phyloP scores from a whole-genome alignment of 2,888 invertebrate genomes.

The Volucella zonaria region DNA sequence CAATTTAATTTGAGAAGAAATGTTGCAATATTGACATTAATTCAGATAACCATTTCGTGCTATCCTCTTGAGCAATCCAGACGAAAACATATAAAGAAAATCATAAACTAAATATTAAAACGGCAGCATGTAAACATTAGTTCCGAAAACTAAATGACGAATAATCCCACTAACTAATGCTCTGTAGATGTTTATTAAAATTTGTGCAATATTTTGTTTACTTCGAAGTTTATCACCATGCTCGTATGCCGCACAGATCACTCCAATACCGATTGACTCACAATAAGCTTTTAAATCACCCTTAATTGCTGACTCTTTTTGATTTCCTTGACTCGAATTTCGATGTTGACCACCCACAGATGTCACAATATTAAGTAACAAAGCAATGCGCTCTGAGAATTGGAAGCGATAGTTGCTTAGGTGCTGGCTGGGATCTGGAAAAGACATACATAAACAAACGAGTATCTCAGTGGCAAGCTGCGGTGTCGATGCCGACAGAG shows the following conservation, averaged over 20 bases:
- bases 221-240: constrained; percentile 13
- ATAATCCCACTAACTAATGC: constrained; percentile 10
- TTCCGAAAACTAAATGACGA: constrained; percentile 3
- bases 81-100: too few relatives aligned
- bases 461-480: neutral
- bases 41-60: too few relatives aligned
- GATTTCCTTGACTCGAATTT: constrained; percentile 42
- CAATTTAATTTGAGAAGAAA: too few relatives aligned
- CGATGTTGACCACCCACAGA: constrained; percentile 50
- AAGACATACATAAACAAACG: neutral
- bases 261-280: neutral
- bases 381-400: constrained; percentile 45
- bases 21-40: too few relatives aligned
- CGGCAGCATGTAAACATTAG: neutral
- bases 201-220: constrained; percentile 22
- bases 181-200: neutral
- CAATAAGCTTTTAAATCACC: constrained; percentile 37
- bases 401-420: constrained; percentile 6
- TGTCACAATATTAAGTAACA: constrained; percentile 48
- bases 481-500: neutral
- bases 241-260: neutral
- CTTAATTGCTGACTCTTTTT: constrained; percentile 47
- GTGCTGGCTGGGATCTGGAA: neutral
- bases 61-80: neutral
- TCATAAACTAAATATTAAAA: neutral